Percentiles rank a stretch among this genome's conserved stretches.
Conservation (phyloP, 2,797 vertebrate genomes). For the Characodon lateralis region DNA sequence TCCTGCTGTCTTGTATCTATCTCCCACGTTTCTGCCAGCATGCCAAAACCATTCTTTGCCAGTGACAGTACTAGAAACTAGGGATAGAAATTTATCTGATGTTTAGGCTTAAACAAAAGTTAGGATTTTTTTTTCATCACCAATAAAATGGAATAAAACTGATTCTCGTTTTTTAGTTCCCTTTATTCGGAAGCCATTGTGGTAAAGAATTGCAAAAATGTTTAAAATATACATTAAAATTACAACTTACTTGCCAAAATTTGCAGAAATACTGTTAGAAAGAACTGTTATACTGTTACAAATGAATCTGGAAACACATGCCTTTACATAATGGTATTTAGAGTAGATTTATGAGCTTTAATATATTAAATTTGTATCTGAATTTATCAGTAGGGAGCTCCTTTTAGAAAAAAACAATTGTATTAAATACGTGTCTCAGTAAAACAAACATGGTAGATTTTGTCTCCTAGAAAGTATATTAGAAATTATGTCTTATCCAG, state of each 20-base stretch:
- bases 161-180: not conserved
- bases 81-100: conserved; percentile 19
- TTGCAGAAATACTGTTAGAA: not conserved
- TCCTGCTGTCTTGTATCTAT: conserved; percentile 65
- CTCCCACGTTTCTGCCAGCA: conserved; percentile 56
- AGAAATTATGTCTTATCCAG: not conserved
- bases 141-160: not conserved
- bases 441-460: not conserved
- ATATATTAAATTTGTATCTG: not conserved
- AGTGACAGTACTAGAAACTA: conserved; percentile 39
- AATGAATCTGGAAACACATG: not conserved
- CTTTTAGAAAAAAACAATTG: not conserved
- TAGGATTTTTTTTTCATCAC: not conserved
- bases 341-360: not conserved
- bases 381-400: not conserved
- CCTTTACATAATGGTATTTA: not conserved
- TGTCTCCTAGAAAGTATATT: not conserved
- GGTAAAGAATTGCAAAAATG: not conserved
- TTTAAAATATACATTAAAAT: not conserved
- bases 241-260: not conserved
- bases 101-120: conserved; percentile 11
- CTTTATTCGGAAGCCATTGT: not conserved
- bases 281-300: not conserved
- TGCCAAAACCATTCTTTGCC: conserved; percentile 48
- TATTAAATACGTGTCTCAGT: not conserved